Base-by-base conservation (phyloP, 35 echinoderm and acorn worm species). In the Chiridota heheva region DNA sequence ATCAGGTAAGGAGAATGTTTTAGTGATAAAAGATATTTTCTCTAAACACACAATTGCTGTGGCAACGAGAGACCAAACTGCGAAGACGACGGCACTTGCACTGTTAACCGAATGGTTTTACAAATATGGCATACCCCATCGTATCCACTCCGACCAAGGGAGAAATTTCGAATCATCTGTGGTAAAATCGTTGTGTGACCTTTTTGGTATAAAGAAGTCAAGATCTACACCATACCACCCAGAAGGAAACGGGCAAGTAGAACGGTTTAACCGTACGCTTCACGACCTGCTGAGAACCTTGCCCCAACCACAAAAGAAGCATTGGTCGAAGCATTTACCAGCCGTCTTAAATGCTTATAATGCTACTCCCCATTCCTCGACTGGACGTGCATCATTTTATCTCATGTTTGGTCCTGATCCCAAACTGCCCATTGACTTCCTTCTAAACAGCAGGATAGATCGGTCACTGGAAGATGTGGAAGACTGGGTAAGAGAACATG, bases 41-140 rank as follows among this genome's bases (percentile, higher is more conserved):
- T 83, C 90, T 22, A 93, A 88, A 77, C 78, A 42, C 30, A 72
- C 90, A 26, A 51, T 88, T n/a, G 90, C 90, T 7, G 57, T 93
- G 1, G 84, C 66, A 17, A 84, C 79, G 1, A 60, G 63, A 39
- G 73, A 92, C 36, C 58, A 33, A 30, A 78, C 75, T 82, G 78
- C 78, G 34, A 68, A 47, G 29, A 82, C 78, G 48, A 82, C 62
- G 34, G 60, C 78, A 2, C 12, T 13, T 49, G 43, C 36, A 20
- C n/a, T 82, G 44, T 64, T 45, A 62, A 82, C 17, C 1, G 15
- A 82, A 16, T 64, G 35, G 34, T 82, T 68, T 36, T 28, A 25
- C 1, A 2, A n/a, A 32, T 82, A 82, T 82, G 78, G 78, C 18
- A 66, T 39, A 48, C 78, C 78, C 29, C 28, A 12, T 12, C 32